phyloP scores from a whole-genome alignment of 2,888 invertebrate species.

The Brachypalpus laphriformis region DNA sequence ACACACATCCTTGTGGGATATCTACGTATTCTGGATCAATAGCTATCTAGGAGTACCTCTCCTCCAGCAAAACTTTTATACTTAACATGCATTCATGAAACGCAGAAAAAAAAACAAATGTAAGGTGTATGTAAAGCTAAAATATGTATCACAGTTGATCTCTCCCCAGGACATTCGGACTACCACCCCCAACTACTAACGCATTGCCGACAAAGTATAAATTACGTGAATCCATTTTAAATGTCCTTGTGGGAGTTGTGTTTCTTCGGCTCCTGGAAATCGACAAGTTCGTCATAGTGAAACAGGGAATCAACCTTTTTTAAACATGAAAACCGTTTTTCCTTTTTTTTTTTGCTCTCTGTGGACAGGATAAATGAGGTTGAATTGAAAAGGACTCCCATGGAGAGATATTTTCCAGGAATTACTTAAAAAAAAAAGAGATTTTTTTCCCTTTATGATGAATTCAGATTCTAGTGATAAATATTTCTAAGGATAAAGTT shows the following conservation, averaged over 20 bases:
- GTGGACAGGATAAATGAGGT: constrained; percentile 6
- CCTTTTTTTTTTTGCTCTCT: not conserved
- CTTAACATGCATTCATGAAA: not conserved
- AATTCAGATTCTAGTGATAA: constrained; percentile 30
- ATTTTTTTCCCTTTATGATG: constrained; percentile 17
- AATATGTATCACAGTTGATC: constrained; percentile 10
- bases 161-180: not conserved
- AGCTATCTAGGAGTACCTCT: not conserved
- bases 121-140: constrained; percentile 8
- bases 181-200: not conserved
- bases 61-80: constrained; percentile 16
- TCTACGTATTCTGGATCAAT: constrained; percentile 16
- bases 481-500: constrained; percentile 24
- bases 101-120: not conserved
- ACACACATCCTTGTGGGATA: not conserved
- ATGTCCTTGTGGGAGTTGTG: constrained; percentile 28
- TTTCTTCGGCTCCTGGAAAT: not conserved
- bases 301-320: constrained; percentile 1
- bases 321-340: not conserved
- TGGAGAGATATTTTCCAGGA: constrained; percentile 1
- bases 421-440: constrained; percentile 13
- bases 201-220: constrained; percentile 1
- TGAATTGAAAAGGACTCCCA: constrained; percentile 25
- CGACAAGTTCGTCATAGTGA: constrained; percentile 29
- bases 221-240: constrained; percentile 28